Evolutionary conservation across 1,140 invertebrate genomes (phyloP).

Genomic region (Listronotus oregonensis): DNA sequence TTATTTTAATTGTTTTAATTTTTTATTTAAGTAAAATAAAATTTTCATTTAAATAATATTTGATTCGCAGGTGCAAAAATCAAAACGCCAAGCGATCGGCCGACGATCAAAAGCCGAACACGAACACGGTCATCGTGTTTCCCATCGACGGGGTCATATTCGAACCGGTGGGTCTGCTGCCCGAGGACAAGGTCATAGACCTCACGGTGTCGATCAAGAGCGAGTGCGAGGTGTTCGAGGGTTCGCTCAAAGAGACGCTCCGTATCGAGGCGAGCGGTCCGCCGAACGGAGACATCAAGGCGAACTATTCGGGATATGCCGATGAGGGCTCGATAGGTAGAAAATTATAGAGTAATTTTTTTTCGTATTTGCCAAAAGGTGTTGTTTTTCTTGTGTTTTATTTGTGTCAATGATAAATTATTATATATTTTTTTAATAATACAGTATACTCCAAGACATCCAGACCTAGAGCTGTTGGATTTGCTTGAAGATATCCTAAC

Average conservation of each 20-base stretch:
- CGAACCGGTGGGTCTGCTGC: constrained; percentile 71
- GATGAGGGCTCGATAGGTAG: constrained; percentile 76
- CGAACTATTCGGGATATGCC: constrained; percentile 72
- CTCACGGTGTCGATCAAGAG: constrained; percentile 38
- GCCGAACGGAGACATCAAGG: constrained; percentile 26
- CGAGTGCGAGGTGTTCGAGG: constrained; percentile 25
- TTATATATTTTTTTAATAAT: no score
- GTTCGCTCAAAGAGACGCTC: constrained; percentile 15
- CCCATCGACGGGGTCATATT: constrained; percentile 62
- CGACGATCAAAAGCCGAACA: background rate
- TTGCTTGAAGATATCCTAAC: no score
- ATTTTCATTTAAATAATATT: no score
- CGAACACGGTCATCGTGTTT: constrained; percentile 66
- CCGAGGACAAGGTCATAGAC: constrained; percentile 70
- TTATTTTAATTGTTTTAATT: no score
- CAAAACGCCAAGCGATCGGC: background rate
- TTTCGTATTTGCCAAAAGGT: no score
- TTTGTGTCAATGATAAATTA: no score
- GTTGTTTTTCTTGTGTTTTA: no score
- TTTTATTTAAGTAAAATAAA: no score
- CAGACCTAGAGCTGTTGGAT: no score
- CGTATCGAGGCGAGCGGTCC: background rate
- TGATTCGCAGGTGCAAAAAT: background rate
- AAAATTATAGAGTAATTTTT: no score
- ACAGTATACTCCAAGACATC: no score